These are phyloP conservation scores for Hystrix brachyura DNA, from an alignment of 2,113 vertebrate species.

Conservation along the genomic window DNA sequence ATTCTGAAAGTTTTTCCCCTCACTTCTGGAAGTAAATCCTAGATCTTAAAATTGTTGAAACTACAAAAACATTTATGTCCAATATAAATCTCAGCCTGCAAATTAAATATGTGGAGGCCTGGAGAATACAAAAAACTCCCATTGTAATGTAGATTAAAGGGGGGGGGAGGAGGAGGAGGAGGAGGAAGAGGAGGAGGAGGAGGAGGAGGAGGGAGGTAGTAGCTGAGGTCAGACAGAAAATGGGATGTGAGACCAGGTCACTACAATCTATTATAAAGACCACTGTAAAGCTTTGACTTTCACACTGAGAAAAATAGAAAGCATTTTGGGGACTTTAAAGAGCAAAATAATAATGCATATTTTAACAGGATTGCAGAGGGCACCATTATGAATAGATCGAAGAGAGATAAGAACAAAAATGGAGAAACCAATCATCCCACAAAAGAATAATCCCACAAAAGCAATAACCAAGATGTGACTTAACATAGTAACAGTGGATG, in stretches of 20 bases:
- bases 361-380: background rate
- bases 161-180: no score
- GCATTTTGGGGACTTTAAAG: background rate
- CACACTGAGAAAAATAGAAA: background rate
- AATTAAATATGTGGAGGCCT: background rate
- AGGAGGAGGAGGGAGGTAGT: background rate
- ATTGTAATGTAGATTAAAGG: no score
- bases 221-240: background rate
- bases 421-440: background rate
- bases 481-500: background rate
- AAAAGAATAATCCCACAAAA: background rate
- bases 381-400: background rate
- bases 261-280: background rate
- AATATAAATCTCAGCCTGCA: background rate
- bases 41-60: background rate
- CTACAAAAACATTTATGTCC: background rate
- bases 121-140: background rate
- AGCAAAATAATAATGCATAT: background rate
- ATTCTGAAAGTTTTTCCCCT: background rate
- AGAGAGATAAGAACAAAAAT: background rate
- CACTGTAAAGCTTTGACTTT: background rate
- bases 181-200: no score
- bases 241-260: background rate
- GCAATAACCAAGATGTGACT: background rate
- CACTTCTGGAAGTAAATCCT: background rate